phyloP scores from a whole-genome alignment of 2,113 vertebrate genomes.

The Sus scrofa region T2T-Sscrofa CM000814.6:36801501-36802000 shows the following conservation, averaged over 20 bases:
- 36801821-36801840: not conserved
- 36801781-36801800: not conserved
- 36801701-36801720: too few species aligned
- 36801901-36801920: not conserved
- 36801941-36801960: not conserved
- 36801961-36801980: not conserved
- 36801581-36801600: not conserved
- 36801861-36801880: not conserved
- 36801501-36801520: not conserved
- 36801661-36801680: not conserved
- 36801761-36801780: too few species aligned
- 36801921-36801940: not conserved
- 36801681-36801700: not conserved
- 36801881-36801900: not conserved
- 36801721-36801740: too few species aligned
- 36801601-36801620: not conserved
- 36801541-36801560: fast-evolving
- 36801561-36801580: not conserved
- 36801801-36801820: not conserved
- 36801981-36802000: not conserved
- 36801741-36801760: not conserved
- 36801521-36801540: not conserved
- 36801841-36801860: not conserved
- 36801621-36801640: not conserved
- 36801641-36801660: not conserved